A percentile compares a stretch with the other conserved stretches of the same genome.
Evolutionary conservation across 2,113 vertebrate species (phyloP).

Genomic region (Datnioides undecimradiatus): DNA sequence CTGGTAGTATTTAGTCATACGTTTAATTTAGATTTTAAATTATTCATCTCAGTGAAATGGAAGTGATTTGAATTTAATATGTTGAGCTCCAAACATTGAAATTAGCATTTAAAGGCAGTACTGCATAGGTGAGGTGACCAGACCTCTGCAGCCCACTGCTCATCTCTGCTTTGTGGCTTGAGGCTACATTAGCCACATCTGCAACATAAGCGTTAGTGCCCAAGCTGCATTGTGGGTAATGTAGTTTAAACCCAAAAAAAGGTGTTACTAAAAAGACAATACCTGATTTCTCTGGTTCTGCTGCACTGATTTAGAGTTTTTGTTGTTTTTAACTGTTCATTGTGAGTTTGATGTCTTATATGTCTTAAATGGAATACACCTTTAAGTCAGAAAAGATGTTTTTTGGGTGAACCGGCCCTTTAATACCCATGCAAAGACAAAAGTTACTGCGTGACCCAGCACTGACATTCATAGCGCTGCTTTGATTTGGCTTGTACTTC

Average conservation of each 20-base stretch:
- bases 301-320: neutral
- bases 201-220: neutral
- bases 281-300: neutral
- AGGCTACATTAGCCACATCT: neutral
- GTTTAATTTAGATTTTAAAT: neutral
- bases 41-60: neutral
- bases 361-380: too few relatives aligned
- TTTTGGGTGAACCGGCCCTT: constrained; percentile 14
- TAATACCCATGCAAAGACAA: neutral
- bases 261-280: neutral
- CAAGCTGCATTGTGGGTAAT: neutral
- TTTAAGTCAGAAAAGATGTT: too few relatives aligned
- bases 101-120: too few relatives aligned
- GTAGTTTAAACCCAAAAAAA: neutral
- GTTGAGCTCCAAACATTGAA: neutral
- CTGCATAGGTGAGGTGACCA: too few relatives aligned
- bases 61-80: neutral
- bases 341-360: neutral
- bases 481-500: constrained; percentile 6
- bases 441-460: neutral
- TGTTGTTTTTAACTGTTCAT: neutral
- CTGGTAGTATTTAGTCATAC: neutral
- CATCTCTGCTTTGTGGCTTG: neutral
- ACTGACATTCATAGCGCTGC: constrained; percentile 53
- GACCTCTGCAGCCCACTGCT: neutral